Percentiles rank a stretch among this genome's conserved stretches.
Conservation (phyloP, 2,113 vertebrate genomes). For the Ascaphus truei region DNA sequence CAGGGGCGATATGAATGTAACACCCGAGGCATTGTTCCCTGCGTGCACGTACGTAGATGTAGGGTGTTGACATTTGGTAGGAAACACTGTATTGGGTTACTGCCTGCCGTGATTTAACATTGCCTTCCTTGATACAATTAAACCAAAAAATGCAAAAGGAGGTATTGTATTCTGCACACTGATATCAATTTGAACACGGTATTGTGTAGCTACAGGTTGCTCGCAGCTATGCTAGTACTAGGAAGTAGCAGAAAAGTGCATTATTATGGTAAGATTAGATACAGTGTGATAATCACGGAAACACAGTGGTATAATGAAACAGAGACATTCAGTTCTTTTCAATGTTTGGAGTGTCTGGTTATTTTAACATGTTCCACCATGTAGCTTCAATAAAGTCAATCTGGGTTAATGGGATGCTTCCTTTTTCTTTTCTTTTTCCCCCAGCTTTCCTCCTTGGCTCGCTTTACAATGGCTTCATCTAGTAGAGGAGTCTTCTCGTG, state of each 20-base stretch:
- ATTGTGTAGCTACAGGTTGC: background rate
- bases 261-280: background rate
- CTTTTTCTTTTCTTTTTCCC: no score
- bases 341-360: no score
- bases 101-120: background rate
- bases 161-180: background rate
- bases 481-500: no score
- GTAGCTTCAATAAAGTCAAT: no score
- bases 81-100: background rate
- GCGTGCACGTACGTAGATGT: background rate
- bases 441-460: no score
- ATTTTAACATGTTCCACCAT: no score
- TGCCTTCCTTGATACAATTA: background rate
- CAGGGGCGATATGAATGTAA: background rate
- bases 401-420: no score
- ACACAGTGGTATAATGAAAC: background rate
- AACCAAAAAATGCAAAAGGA: background rate
- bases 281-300: background rate
- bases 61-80: background rate
- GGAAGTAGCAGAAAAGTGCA: background rate
- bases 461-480: no score
- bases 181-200: background rate
- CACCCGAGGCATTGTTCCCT: background rate
- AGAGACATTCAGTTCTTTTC: background rate
- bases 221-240: background rate